Base-by-base conservation (phyloP, 2,113 vertebrate genomes). In the Colinus virginianus region DNA sequence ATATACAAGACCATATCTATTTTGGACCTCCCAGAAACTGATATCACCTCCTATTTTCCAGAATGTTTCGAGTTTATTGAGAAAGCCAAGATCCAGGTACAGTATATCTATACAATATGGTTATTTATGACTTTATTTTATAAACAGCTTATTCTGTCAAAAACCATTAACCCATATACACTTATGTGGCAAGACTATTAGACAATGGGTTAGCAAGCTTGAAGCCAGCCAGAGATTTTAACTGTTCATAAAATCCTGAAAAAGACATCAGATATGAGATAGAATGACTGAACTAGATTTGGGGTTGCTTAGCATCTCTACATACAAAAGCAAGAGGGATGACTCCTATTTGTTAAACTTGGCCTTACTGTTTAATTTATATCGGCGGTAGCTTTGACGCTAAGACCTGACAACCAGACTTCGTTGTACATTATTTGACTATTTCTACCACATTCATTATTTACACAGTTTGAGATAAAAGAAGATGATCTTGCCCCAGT, bases 11-110 rank as follows among this genome's bases (percentile, higher is more conserved):
- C 69, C 23, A 90, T 99, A 63, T 97, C 98, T 91, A 98, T 99
- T 93, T 88, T 99, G 97, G 99, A 99, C 95, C 95, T 99, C 22
- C 99, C 99, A 12, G 99, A 99, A 78, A 99, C 98, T 9, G 95
- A 98, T 92, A 98, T 99, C 95, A 96, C 97, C 3, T 98, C 98
- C 8, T 98, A 98, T 88, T 98, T 99, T 87, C 98, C 98, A 88
- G 99, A 99, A 91, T 99, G 99, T 77, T 99, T 98, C 81, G 97
- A 98, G 91, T 99, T 99, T 95, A 99, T 99, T 98, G 98, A 99
- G 90, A 97, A 98, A 97, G 98, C 98, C 84, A 98, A 93, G 90
- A 89, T 79, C 10, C 98, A 99, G 98, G 99, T 99, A 96, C 0
- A 3, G 51, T 80, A 96, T 96, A 84, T 84, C 49, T 28, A 53